Conservation (phyloP, 2,113 vertebrate species). For the Chamaetylas fuelleborni region DNA sequence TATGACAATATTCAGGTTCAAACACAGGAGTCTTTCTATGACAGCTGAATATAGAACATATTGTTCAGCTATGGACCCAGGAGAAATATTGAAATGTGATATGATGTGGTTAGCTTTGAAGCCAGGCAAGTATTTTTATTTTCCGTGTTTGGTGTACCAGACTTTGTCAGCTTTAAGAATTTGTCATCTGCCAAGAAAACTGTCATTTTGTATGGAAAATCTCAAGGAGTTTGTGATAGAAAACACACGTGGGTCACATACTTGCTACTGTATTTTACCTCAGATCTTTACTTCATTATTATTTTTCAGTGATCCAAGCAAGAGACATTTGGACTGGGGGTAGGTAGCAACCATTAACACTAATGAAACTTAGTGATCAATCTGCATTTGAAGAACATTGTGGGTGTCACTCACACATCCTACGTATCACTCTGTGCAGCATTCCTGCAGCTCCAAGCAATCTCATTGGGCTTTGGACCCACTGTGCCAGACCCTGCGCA, state of each 20-base stretch:
- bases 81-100: background rate
- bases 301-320: background rate
- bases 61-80: background rate
- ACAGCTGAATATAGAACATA: background rate
- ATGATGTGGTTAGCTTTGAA: background rate
- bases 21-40: background rate
- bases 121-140: background rate
- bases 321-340: background rate
- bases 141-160: background rate
- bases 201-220: background rate
- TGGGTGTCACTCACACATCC: conserved; percentile 14
- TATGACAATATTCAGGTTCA: background rate
- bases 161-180: background rate
- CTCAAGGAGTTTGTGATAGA: background rate
- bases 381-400: background rate
- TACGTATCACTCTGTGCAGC: background rate
- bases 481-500: background rate
- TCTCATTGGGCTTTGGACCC: background rate
- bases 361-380: conserved; percentile 10
- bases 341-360: background rate
- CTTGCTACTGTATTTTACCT: background rate
- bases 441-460: background rate
- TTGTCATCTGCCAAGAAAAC: background rate
- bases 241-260: background rate
- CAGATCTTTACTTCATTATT: background rate